phyloP scores from a whole-genome alignment of 1,140 invertebrate species.

The Ylistrum balloti region DNA sequence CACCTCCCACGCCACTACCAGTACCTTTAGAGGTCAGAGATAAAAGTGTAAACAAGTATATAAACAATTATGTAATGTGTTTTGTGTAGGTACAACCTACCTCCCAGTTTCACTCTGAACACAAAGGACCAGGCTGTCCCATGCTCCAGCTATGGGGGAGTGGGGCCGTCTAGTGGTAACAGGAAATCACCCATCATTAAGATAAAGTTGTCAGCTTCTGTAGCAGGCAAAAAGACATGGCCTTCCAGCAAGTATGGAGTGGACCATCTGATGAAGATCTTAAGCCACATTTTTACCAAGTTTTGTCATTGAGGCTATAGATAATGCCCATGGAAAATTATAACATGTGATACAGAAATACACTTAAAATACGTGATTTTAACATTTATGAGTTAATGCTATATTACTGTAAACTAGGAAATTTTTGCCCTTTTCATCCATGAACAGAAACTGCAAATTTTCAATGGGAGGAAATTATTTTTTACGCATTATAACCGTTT shows the following conservation, averaged over 20 bases:
- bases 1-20: not conserved
- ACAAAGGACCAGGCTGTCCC: conserved; percentile 23
- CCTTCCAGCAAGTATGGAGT: not conserved
- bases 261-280: not conserved
- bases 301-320: no score
- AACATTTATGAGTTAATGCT: no score
- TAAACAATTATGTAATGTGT: conserved; percentile 22
- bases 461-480: no score
- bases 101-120: not conserved
- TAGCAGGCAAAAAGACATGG: conserved; percentile 28
- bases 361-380: no score
- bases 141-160: conserved; percentile 7
- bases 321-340: no score
- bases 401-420: no score
- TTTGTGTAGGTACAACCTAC: not conserved
- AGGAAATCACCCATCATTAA: conserved; percentile 38
- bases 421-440: no score
- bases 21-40: not conserved
- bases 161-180: conserved; percentile 1
- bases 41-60: not conserved
- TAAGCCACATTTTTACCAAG: not conserved
- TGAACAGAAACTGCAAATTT: no score
- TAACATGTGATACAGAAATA: no score
- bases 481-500: no score
- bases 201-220: conserved; percentile 38